A percentile compares a stretch with the other conserved stretches of the same genome.
Conservation (phyloP, 2,888 invertebrate genomes). For the Noctua comes region DNA sequence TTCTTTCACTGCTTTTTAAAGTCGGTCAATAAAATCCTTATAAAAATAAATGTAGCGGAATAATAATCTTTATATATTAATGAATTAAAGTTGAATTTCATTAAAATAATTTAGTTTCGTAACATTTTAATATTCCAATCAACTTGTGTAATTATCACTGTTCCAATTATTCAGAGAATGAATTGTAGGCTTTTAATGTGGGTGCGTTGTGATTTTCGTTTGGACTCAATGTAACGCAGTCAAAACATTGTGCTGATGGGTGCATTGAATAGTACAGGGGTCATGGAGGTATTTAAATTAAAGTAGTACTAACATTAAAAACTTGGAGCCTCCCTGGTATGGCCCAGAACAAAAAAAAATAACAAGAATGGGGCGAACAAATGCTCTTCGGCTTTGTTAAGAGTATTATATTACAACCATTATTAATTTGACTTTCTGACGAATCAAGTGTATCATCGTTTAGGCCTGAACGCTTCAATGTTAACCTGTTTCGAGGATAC, state of each 20-base stretch:
- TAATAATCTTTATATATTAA: neutral
- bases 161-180: conserved; percentile 45
- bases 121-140: conserved; percentile 44
- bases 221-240: too few relatives aligned
- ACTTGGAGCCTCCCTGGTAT: too few relatives aligned
- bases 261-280: too few relatives aligned
- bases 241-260: too few relatives aligned
- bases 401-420: neutral
- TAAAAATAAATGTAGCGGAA: neutral
- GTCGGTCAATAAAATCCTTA: neutral
- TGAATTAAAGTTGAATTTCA: conserved; percentile 1
- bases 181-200: conserved; percentile 24
- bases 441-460: neutral
- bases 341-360: too few relatives aligned
- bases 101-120: conserved; percentile 39
- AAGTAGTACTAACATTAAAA: too few relatives aligned
- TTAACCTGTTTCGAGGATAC: conserved; percentile 23
- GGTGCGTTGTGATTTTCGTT: neutral
- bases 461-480: neutral
- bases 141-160: conserved; percentile 50
- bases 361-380: too few relatives aligned
- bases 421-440: neutral
- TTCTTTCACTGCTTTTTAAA: neutral
- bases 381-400: neutral
- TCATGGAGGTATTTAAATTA: too few relatives aligned